Evolutionary conservation across 2,888 invertebrate genomes (phyloP).

Genomic region (Saturnia pavonia): DNA sequence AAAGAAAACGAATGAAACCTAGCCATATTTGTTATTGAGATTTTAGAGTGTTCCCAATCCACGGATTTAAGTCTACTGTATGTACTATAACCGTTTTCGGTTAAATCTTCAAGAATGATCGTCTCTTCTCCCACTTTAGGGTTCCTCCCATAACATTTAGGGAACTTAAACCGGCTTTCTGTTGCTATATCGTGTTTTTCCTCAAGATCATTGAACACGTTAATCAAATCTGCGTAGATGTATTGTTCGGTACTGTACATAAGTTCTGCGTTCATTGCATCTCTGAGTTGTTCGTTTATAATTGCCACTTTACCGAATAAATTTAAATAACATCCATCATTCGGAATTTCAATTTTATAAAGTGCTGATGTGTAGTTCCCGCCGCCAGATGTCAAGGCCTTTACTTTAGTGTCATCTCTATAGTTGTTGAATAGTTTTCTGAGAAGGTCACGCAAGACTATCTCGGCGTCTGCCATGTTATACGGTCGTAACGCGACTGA

Average conservation of each 20-base stretch:
- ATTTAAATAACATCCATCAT: background rate
- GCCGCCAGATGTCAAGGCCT: conserved; percentile 27
- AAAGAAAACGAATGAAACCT: conserved; percentile 18
- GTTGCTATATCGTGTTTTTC: conserved; percentile 24
- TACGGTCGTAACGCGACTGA: background rate
- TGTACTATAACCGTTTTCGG: conserved; percentile 31
- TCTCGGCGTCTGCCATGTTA: conserved; percentile 23
- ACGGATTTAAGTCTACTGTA: conserved; percentile 36
- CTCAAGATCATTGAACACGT: conserved; percentile 25
- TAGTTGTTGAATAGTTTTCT: conserved; percentile 22
- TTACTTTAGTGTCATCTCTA: conserved; percentile 20
- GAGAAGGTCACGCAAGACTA: conserved; percentile 20
- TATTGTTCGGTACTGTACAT: conserved; percentile 27
- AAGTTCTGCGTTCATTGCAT: background rate
- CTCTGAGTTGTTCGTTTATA: conserved; percentile 23
- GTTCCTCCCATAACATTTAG: conserved; percentile 30
- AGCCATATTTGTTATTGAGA: conserved; percentile 36
- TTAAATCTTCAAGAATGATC: conserved; percentile 31
- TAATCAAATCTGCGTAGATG: conserved; percentile 25
- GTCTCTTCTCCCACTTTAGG: conserved; percentile 27
- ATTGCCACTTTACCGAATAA: conserved; percentile 24
- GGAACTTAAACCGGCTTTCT: conserved; percentile 27
- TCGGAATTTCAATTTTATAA: conserved; percentile 26
- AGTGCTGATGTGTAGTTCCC: conserved; percentile 32
- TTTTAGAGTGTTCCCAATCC: conserved; percentile 37